Evolutionary conservation across 2,113 vertebrate species (phyloP).

Genomic region (Helogale parvula): DNA sequence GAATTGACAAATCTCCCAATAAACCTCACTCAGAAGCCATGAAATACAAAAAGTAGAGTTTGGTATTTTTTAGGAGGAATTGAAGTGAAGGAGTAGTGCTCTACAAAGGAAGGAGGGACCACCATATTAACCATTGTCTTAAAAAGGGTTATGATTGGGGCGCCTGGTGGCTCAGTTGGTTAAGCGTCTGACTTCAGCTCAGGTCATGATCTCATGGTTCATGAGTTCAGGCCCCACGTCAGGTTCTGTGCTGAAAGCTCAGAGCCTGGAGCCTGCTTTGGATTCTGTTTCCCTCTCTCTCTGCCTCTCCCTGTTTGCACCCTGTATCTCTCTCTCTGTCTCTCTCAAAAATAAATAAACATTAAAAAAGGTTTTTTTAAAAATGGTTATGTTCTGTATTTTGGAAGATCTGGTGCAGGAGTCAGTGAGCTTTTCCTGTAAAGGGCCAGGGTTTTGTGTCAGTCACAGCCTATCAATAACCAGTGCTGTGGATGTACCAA

Average conservation of each 20-base stretch:
- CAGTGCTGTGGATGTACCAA: neutral
- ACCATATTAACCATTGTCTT: neutral
- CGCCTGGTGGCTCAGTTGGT: too few relatives aligned
- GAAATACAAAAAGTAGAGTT: neutral
- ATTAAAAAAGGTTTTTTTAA: too few relatives aligned
- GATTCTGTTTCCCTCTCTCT: too few relatives aligned
- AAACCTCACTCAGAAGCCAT: neutral
- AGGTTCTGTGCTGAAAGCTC: too few relatives aligned
- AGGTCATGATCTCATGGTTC: too few relatives aligned
- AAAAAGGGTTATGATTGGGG: neutral
- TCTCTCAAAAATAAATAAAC: too few relatives aligned
- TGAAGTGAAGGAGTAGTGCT: neutral
- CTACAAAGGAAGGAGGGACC: neutral
- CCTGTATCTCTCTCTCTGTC: too few relatives aligned
- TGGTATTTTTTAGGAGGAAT: conserved; percentile 10
- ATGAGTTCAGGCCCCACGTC: too few relatives aligned
- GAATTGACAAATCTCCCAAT: neutral
- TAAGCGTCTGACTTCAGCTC: too few relatives aligned
- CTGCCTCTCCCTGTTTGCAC: too few relatives aligned
- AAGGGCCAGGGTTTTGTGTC: neutral
- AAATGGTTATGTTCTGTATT: neutral
- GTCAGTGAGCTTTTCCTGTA: neutral
- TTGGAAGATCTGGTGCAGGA: neutral
- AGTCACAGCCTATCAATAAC: neutral
- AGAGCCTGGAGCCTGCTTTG: too few relatives aligned